Conservation (phyloP, 2,113 vertebrate genomes). For the Oncorhynchus gorbuscha region DNA sequence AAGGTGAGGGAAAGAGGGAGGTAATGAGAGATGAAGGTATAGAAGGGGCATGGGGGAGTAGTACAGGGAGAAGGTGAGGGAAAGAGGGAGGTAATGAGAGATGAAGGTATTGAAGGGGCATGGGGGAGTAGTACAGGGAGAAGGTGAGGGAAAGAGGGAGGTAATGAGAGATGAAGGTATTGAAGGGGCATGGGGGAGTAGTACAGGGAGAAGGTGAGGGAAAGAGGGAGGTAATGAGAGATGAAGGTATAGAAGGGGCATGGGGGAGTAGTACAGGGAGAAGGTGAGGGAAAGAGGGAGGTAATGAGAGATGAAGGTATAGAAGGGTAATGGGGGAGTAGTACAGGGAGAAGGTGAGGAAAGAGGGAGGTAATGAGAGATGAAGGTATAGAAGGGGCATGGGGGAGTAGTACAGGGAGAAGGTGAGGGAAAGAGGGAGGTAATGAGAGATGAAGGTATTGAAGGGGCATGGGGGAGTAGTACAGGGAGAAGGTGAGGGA, state of each 20-base stretch:
- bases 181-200: too few species aligned
- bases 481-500: too few species aligned
- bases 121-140: not conserved
- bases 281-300: not conserved
- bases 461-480: too few species aligned
- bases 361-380: not conserved
- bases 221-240: too few species aligned
- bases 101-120: not conserved
- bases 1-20: too few species aligned
- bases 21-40: too few species aligned
- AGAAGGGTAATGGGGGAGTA: not conserved
- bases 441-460: slow-evolving; percentile 19
- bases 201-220: too few species aligned
- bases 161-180: slow-evolving; percentile 21
- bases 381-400: not conserved
- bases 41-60: too few species aligned
- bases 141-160: not conserved
- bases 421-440: not conserved
- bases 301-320: not conserved
- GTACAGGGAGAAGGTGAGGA: not conserved
- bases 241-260: too few species aligned
- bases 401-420: not conserved
- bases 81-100: not conserved
- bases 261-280: too few species aligned
- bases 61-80: too few species aligned